Percentiles rank a stretch among this genome's conserved stretches.
phyloP scores from a whole-genome alignment of 2,888 invertebrate species.

The Pseudeuparius sepicola region DNA sequence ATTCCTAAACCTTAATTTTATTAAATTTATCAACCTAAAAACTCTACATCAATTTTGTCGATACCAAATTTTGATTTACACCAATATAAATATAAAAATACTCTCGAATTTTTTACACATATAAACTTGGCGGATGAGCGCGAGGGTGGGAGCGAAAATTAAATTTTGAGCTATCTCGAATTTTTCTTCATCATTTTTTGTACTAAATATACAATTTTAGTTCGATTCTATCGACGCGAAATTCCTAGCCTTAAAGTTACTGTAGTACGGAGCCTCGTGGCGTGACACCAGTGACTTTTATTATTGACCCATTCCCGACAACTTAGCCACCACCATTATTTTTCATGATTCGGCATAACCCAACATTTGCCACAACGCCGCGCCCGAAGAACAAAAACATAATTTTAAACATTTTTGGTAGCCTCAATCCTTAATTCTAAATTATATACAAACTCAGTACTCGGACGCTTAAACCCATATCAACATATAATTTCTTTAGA shows the following conservation, averaged over 20 bases:
- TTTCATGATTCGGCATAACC: conserved; percentile 28
- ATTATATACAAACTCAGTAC: too few species aligned
- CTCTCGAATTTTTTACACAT: conserved; percentile 43
- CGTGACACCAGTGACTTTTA: conserved; percentile 40
- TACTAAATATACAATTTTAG: conserved; percentile 41
- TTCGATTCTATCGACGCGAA: conserved; percentile 43
- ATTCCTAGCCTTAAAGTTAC: conserved; percentile 40
- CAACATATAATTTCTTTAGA: too few species aligned
- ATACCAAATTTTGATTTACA: conserved; percentile 45
- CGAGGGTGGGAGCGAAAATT: too few species aligned
- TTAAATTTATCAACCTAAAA: conserved; percentile 42
- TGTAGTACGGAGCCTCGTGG: conserved; percentile 35
- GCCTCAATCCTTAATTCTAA: too few species aligned
- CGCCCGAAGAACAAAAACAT: too few species aligned
- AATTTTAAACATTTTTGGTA: too few species aligned
- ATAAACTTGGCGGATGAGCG: conserved; percentile 40
- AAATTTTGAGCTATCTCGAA: conserved; percentile 43
- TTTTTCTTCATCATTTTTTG: conserved; percentile 35
- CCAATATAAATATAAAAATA: conserved; percentile 45
- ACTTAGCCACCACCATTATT: conserved; percentile 32
- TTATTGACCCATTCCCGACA: conserved; percentile 37
- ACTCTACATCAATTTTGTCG: conserved; percentile 42
- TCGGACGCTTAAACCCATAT: too few species aligned
- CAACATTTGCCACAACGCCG: conserved; percentile 21
- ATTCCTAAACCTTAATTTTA: conserved; percentile 57